These are phyloP conservation scores for Heliconius sara DNA, from an alignment of 2,888 invertebrate genomes.

Conservation along the genomic window DNA sequence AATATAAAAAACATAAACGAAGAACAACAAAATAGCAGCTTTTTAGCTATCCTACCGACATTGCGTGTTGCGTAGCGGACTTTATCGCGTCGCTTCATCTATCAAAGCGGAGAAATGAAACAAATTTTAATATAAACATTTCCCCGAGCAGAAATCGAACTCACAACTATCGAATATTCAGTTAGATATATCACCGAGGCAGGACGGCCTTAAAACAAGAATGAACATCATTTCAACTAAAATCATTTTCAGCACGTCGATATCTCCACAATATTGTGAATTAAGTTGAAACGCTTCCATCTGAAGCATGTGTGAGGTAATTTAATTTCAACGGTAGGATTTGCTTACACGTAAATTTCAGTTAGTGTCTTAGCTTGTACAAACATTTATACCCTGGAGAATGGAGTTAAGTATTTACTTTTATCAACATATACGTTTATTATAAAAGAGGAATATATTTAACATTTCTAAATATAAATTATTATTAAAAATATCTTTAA, in stretches of 20 bases:
- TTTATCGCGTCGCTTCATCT: too few species aligned
- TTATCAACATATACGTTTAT: too few species aligned
- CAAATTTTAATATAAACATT: not conserved
- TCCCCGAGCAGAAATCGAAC: not conserved
- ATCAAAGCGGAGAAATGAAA: too few species aligned
- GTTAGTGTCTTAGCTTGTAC: not conserved
- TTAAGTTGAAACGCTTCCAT: conserved; percentile 13
- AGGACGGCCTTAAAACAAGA: not conserved
- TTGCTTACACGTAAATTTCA: conserved; percentile 5
- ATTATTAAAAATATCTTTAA: too few species aligned
- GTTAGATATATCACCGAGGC: not conserved
- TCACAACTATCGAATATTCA: not conserved
- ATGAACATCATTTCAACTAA: not conserved
- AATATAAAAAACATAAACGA: too few species aligned
- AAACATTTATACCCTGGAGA: not conserved
- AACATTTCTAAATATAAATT: too few species aligned
- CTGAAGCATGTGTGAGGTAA: not conserved
- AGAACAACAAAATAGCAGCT: too few species aligned
- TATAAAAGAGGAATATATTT: too few species aligned
- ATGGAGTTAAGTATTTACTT: not conserved
- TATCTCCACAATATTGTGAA: not conserved
- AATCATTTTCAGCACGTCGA: not conserved
- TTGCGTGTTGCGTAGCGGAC: too few species aligned
- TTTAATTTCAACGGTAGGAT: conserved; percentile 6
- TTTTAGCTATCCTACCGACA: too few species aligned